phyloP scores from a whole-genome alignment of 2,888 invertebrate genomes.

The Synanthedon andrenaeformis region DNA sequence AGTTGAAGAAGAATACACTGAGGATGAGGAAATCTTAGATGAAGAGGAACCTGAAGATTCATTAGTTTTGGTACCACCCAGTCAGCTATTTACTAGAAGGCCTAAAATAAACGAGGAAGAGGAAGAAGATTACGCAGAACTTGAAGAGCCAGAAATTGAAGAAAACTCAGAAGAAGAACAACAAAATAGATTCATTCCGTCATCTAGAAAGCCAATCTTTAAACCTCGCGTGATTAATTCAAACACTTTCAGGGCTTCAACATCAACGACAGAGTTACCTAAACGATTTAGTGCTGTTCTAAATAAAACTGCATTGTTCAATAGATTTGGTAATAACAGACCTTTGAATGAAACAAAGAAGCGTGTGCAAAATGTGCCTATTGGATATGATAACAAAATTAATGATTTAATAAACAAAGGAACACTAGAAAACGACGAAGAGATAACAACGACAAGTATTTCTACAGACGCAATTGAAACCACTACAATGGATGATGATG shows the following conservation, averaged over 20 bases:
- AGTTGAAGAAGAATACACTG: slow-evolving; percentile 46
- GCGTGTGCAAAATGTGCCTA: slow-evolving; percentile 55
- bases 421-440: slow-evolving; percentile 12
- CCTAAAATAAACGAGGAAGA: slow-evolving; percentile 25
- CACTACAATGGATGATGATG: slow-evolving; percentile 29
- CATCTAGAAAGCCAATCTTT: slow-evolving; percentile 42
- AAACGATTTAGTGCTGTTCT: slow-evolving; percentile 25
- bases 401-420: slow-evolving; percentile 9
- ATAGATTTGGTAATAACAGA: slow-evolving; percentile 38
- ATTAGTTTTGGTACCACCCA: slow-evolving; percentile 54
- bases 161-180: slow-evolving; percentile 2
- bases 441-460: slow-evolving; percentile 21
- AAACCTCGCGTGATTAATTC: slow-evolving; percentile 49
- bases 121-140: slow-evolving; percentile 11
- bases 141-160: slow-evolving; percentile 15
- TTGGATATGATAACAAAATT: slow-evolving; percentile 38
- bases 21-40: slow-evolving; percentile 25
- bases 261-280: slow-evolving; percentile 50
- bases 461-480: slow-evolving; percentile 15
- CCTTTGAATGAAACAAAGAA: slow-evolving; percentile 39
- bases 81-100: slow-evolving; percentile 51
- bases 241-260: slow-evolving; percentile 55
- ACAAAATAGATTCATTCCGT: slow-evolving; percentile 19
- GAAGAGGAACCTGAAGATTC: slow-evolving; percentile 54
- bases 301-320: slow-evolving; percentile 42